phyloP scores from a whole-genome alignment of 2,113 vertebrate species.

The Salminus brasiliensis region DNA sequence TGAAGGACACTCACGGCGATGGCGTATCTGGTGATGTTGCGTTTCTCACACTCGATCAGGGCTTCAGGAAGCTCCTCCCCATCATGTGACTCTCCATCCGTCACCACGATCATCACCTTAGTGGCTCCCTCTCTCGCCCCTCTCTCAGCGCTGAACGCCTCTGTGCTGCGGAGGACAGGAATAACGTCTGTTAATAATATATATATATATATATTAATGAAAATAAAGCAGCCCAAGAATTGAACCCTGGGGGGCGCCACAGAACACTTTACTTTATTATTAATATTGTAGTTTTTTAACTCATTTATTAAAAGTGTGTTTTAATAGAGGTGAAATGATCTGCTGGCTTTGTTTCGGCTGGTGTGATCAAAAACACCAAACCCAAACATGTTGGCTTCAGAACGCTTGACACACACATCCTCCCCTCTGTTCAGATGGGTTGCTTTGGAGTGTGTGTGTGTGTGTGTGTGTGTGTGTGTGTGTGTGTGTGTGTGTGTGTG shows the following conservation, averaged over 20 bases:
- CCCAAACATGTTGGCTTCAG: background rate
- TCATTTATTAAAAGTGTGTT: too few species aligned
- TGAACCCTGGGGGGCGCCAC: too few species aligned
- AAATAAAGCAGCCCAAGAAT: too few species aligned
- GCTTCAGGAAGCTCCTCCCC: slow-evolving; percentile 86
- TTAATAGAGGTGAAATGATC: too few species aligned
- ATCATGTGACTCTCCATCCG: slow-evolving; percentile 94
- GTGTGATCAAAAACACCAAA: background rate
- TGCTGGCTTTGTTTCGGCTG: too few species aligned
- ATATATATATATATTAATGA: too few species aligned
- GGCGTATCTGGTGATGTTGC: slow-evolving; percentile 65
- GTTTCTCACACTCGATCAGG: slow-evolving; percentile 81
- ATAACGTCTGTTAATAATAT: too few species aligned
- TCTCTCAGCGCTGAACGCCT: slow-evolving; percentile 84
- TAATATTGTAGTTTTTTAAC: too few species aligned
- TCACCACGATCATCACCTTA: slow-evolving; percentile 93
- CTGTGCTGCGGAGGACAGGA: slow-evolving; percentile 76
- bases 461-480: too few species aligned
- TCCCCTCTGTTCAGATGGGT: too few species aligned
- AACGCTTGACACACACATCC: background rate
- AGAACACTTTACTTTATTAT: too few species aligned
- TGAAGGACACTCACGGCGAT: slow-evolving; percentile 44
- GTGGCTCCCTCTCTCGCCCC: slow-evolving; percentile 85
- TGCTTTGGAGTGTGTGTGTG: background rate
- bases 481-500: too few species aligned